Conservation (phyloP, 2,888 invertebrate species). For the Ophion ventricosus region DNA sequence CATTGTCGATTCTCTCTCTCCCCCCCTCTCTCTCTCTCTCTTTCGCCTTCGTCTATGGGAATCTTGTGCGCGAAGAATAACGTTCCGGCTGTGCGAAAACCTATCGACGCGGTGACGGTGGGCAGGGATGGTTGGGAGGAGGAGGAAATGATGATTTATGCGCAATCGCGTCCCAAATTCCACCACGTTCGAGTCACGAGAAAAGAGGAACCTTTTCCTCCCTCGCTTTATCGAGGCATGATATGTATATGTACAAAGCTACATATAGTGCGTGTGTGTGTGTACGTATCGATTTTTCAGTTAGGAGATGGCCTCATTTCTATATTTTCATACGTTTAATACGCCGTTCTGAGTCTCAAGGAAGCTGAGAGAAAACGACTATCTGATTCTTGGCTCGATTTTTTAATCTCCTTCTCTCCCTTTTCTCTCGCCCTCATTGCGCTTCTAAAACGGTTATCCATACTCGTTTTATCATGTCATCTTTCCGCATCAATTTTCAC, state of each 20-base stretch:
- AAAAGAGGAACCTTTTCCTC: constrained; percentile 24
- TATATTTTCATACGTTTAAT: background rate
- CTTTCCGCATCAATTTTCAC: constrained; percentile 52
- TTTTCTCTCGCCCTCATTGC: background rate
- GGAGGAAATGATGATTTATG: constrained; percentile 67
- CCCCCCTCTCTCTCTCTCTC: background rate
- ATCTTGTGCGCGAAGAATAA: background rate
- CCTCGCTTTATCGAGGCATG: background rate
- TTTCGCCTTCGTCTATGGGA: background rate
- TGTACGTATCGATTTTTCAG: background rate
- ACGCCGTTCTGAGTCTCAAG: background rate
- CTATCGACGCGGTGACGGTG: constrained; percentile 9
- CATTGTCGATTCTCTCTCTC: constrained; percentile 15
- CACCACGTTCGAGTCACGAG: constrained; percentile 59
- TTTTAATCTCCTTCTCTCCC: background rate
- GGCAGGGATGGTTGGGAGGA: constrained; percentile 5
- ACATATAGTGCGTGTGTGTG: background rate
- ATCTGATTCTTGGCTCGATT: background rate
- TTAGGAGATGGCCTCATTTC: background rate
- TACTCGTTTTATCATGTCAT: constrained; percentile 41
- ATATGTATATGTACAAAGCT: background rate
- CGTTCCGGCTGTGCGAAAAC: constrained; percentile 40
- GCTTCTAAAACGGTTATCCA: background rate
- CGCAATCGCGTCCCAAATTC: constrained; percentile 67
- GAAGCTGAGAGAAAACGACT: background rate